phyloP scores from a whole-genome alignment of 2,797 vertebrate species.

The Sciurus carolinensis region DNA sequence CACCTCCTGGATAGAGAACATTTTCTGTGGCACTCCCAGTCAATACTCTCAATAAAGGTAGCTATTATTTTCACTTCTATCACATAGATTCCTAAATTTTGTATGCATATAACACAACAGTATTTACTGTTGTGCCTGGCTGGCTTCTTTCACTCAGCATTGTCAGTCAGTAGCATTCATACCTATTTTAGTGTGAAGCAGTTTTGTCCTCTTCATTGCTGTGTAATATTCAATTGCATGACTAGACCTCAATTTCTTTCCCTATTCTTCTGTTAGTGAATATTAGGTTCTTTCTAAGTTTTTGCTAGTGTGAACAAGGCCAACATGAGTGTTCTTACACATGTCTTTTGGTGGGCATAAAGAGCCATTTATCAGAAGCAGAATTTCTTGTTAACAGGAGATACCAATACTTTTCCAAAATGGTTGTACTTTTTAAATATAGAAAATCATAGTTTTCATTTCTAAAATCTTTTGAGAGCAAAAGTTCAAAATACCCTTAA shows the following conservation, averaged over 20 bases:
- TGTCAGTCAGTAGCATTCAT: background rate
- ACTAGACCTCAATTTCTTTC: background rate
- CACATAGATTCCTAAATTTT: background rate
- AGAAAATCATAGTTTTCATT: conserved; percentile 40
- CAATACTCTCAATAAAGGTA: background rate
- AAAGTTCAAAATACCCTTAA: background rate
- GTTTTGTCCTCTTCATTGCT: background rate
- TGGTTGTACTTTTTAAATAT: background rate
- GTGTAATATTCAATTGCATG: background rate
- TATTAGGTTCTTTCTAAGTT: background rate
- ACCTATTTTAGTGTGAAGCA: background rate
- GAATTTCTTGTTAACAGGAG: background rate
- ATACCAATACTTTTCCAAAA: conserved; percentile 24
- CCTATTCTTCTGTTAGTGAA: conserved; percentile 2
- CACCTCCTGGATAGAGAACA: background rate
- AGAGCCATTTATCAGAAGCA: background rate
- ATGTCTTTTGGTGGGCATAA: background rate
- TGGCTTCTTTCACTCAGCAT: background rate
- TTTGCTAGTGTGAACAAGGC: conserved; percentile 17
- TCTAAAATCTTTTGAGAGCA: conserved; percentile 34
- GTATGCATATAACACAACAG: background rate
- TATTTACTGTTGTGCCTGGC: background rate
- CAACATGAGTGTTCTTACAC: background rate
- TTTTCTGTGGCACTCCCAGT: background rate
- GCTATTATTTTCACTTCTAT: conserved; percentile 21